A percentile compares a stretch with the other conserved stretches of the same genome.
These are phyloP conservation scores for Dipodomys spectabilis DNA, from an alignment of 2,113 vertebrate species.

Conservation along the genomic window DNA sequence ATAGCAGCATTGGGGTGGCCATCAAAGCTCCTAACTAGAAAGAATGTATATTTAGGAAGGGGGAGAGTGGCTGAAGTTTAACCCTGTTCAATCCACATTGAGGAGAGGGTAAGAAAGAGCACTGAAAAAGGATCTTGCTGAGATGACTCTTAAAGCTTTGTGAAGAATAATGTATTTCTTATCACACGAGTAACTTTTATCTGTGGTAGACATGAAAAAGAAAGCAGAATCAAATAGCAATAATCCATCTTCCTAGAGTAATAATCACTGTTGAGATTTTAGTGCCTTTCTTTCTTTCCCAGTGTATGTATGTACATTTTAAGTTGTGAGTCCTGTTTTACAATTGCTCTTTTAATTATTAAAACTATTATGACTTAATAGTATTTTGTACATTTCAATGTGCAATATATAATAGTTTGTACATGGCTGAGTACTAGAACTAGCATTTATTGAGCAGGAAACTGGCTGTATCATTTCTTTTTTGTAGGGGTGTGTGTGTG, in stretches of 20 bases:
- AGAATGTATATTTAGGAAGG: background rate
- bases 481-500: no score
- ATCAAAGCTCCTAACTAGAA: background rate
- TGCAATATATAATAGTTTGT: background rate
- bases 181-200: slow-evolving; percentile 10
- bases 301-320: background rate
- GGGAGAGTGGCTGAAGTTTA: background rate
- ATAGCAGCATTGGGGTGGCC: background rate
- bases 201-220: background rate
- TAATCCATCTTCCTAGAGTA: slow-evolving; percentile 36
- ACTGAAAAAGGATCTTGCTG: background rate
- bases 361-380: background rate
- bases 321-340: background rate
- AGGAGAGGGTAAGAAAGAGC: background rate
- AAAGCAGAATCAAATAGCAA: slow-evolving; percentile 47
- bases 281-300: background rate
- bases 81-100: background rate
- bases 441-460: slow-evolving; percentile 11
- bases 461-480: background rate
- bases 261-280: slow-evolving; percentile 21
- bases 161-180: slow-evolving; percentile 36
- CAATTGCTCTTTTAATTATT: slow-evolving; percentile 12
- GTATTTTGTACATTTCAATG: slow-evolving; percentile 21
- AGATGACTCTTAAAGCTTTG: background rate
- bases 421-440: background rate